Conservation (phyloP, 2,797 vertebrate species). For the Pteropus rufus region DNA sequence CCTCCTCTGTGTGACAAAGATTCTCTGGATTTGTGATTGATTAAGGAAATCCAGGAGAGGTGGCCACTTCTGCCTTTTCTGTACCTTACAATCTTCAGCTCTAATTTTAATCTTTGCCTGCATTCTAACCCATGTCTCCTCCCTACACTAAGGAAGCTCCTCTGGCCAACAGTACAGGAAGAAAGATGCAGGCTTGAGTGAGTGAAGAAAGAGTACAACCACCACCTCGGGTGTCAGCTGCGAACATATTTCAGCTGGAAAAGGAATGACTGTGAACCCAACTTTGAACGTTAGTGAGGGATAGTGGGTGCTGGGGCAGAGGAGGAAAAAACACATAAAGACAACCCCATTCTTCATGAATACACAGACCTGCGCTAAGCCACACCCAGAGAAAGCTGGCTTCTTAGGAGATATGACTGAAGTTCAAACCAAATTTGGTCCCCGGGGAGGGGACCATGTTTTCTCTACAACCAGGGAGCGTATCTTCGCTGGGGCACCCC, state of each 20-base stretch:
- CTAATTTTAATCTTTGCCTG: background rate
- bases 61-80: background rate
- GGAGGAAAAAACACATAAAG: background rate
- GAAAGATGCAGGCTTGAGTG: background rate
- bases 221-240: background rate
- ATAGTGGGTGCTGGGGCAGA: rapidly evolving
- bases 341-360: background rate
- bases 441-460: background rate
- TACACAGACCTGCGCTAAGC: background rate
- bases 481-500: background rate
- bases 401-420: background rate
- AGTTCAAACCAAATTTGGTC: background rate
- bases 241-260: background rate
- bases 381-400: background rate
- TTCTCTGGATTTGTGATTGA: background rate
- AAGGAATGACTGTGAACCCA: background rate
- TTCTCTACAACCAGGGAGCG: background rate
- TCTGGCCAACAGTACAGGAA: background rate
- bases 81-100: background rate
- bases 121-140: background rate
- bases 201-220: background rate
- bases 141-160: background rate
- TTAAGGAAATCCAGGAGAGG: background rate
- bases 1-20: background rate
- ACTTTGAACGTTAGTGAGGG: background rate